phyloP scores from a whole-genome alignment of 53 echinoderm and acorn worm genomes.

The Hippasteria phrygiana region DNA sequence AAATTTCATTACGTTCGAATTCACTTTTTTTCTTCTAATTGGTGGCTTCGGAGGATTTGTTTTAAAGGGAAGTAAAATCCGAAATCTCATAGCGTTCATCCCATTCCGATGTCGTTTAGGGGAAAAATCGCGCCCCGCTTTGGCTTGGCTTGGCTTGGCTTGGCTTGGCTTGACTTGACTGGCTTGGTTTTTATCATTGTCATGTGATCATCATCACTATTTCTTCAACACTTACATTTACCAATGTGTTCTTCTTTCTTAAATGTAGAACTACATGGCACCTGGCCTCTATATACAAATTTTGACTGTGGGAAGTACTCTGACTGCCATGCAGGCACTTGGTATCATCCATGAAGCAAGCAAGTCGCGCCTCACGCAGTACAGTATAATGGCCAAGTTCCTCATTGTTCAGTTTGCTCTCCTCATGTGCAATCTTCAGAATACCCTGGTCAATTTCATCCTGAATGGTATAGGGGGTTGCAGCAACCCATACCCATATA shows the following conservation, averaged over 20 bases:
- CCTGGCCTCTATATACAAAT: constrained; percentile 51
- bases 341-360: constrained; percentile 2
- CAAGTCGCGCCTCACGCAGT: constrained; percentile 42
- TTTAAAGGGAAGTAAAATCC: too few relatives aligned
- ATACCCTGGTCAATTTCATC: constrained; percentile 58
- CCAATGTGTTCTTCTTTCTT: background rate
- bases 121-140: too few relatives aligned
- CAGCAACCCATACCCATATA: constrained; percentile 30
- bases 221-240: background rate
- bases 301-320: constrained; percentile 61
- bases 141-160: too few relatives aligned
- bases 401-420: constrained; percentile 82
- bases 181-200: too few relatives aligned
- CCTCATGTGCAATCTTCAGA: constrained; percentile 83
- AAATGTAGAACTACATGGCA: constrained; percentile 3
- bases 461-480: background rate
- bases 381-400: constrained; percentile 82
- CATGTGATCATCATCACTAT: background rate
- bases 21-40: too few relatives aligned
- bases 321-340: constrained; percentile 54
- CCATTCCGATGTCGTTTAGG: too few relatives aligned
- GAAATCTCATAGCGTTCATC: too few relatives aligned
- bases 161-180: too few relatives aligned
- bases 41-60: too few relatives aligned
- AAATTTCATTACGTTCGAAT: too few relatives aligned